A percentile compares a stretch with the other conserved stretches of the same genome.
Conservation (phyloP, 2,113 vertebrate genomes). For the Lota lota region DNA sequence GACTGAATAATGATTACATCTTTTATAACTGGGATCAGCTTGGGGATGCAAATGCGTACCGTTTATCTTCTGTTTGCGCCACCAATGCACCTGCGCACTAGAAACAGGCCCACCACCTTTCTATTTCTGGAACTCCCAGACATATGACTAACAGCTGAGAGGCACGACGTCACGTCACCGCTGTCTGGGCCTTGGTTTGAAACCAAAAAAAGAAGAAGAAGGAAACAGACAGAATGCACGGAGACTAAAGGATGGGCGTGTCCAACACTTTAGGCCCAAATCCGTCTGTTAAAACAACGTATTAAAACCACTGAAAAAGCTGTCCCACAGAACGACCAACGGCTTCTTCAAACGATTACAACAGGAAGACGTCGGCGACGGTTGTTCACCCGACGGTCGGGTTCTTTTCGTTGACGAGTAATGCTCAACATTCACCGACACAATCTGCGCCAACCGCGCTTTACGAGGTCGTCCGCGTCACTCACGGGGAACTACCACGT, state of each 20-base stretch:
- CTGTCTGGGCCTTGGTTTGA: conserved; percentile 8
- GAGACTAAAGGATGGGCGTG: conserved; percentile 29
- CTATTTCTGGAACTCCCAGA: conserved; percentile 35
- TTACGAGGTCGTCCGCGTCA: too few species aligned
- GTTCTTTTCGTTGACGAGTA: too few species aligned
- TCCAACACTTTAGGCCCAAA: conserved; percentile 9
- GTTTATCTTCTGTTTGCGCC: neutral
- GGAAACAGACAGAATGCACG: conserved; percentile 4
- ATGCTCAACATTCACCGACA: too few species aligned
- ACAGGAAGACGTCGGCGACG: neutral
- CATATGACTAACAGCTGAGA: conserved; percentile 36
- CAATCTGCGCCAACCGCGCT: too few species aligned
- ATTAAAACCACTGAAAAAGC: conserved; percentile 11
- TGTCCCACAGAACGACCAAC: conserved; percentile 15
- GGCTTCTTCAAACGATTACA: neutral
- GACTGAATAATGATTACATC: too few species aligned
- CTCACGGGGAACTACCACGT: too few species aligned
- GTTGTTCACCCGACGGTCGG: neutral
- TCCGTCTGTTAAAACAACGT: conserved; percentile 14
- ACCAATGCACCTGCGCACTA: conserved; percentile 16
- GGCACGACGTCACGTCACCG: neutral
- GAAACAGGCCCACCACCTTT: conserved; percentile 10
- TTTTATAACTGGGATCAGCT: neutral
- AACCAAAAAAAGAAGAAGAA: too few species aligned
- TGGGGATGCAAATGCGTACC: neutral